Base-by-base conservation (phyloP, 2,113 vertebrate genomes). In the Malurus alboscapulatus region DNA sequence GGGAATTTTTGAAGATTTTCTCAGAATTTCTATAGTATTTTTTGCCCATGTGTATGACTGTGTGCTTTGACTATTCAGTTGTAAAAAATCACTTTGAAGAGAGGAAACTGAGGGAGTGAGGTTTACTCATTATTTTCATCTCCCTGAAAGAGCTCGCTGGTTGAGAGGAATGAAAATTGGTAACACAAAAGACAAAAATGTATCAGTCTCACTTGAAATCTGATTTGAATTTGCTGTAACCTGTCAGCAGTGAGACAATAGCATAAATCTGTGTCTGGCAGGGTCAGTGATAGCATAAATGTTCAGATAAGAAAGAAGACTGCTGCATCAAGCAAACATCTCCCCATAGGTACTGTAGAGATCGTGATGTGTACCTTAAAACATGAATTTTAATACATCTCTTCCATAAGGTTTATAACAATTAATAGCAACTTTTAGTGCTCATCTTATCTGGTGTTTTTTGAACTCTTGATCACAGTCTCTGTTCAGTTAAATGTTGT, bases 201-300 rank as follows among this genome's bases (percentile, higher is more conserved):
- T 12, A 42, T 21, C 45, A 58, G 8, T 51, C 47, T 34, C 36
- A 42, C 10, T 69, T 84, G 51, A 78, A 78, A 86, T 75, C 25
- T 24, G 18, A 26, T 75, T 65, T 82, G 16, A 87, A 63, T 73
- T 54, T 1, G 0, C 12, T 71, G 11, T 47, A 81, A 58, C 10
- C 5, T 71, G 12, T 51, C 44, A 54, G 10, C 32, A 67, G 25
- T 30, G 42, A 48, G n/a, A 61, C 9, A 88, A 27, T 14, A 53
- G 17, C 10, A 59, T 47, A 47, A 91, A 75, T 10, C 6, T 72
- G 5, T 48, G 32, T 59, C 29, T 7, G 2, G 32, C 1, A 6
- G 30, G 44, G 57, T 89, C 34, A 67, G 24, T 0, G 1, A 9
- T 3, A 57, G 8, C 7, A 3, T 42, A 48, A 68, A 6, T 48